phyloP scores from a whole-genome alignment of 2,113 vertebrate species.

The Tragulus kanchil region DNA sequence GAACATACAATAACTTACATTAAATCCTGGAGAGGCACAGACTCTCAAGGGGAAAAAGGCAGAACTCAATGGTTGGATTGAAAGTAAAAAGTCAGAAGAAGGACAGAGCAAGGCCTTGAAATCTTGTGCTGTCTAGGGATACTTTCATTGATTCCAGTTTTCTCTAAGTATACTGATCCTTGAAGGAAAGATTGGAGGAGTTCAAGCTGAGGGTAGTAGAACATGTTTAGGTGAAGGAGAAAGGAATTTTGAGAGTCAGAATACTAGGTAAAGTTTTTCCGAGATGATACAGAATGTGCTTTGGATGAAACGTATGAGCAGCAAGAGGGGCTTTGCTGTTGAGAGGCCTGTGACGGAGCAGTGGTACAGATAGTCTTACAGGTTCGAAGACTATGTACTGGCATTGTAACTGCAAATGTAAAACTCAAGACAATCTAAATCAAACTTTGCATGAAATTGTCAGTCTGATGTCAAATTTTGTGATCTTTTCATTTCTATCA shows the following conservation, averaged over 20 bases:
- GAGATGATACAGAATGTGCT: not conserved
- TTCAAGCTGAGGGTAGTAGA: not conserved
- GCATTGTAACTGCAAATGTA: not conserved
- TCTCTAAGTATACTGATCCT: not conserved
- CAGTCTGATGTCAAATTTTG: not conserved
- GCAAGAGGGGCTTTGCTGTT: not conserved
- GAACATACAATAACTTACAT: not conserved
- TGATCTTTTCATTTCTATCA: constrained; percentile 35
- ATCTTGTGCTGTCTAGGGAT: not conserved
- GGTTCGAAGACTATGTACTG: not conserved
- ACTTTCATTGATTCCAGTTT: not conserved
- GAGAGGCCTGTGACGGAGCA: not conserved
- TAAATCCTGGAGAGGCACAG: not conserved
- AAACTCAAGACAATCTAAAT: not conserved
- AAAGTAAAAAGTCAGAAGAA: not conserved
- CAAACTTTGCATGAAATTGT: not conserved
- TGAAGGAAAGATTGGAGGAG: not conserved
- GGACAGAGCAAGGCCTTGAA: not conserved
- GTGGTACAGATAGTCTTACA: not conserved
- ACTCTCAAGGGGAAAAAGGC: not conserved
- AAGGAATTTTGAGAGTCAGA: not conserved
- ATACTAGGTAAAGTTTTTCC: not conserved
- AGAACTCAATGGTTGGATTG: not conserved
- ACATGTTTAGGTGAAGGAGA: not conserved
- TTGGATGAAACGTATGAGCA: not conserved